phyloP scores from a whole-genome alignment of 37 sponge, comb jelly and placozoan genomes.

The Agelas oroides region DNA sequence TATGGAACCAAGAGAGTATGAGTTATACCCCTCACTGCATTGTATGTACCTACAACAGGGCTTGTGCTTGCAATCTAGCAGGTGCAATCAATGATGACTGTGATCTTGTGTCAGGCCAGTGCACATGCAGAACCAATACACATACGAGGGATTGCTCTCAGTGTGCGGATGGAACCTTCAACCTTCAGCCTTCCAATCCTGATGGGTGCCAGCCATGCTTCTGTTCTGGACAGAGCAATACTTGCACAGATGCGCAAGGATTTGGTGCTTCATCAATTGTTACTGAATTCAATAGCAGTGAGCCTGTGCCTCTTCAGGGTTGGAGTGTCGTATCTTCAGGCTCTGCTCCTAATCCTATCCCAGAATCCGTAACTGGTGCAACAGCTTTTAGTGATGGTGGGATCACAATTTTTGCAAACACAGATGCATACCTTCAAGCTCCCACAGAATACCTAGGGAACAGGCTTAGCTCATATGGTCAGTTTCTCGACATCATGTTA shows the following conservation, averaged over 20 bases:
- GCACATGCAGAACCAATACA: constrained; percentile 45
- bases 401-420: neutral
- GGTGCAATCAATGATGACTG: constrained; percentile 24
- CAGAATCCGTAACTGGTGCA: neutral
- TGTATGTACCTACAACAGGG: neutral
- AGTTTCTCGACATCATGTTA: constrained; percentile 21
- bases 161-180: constrained; percentile 66
- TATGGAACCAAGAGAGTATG: too few relatives aligned
- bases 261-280: constrained; percentile 3
- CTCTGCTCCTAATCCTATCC: neutral
- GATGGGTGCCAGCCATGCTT: constrained; percentile 82
- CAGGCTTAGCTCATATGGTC: constrained; percentile 72
- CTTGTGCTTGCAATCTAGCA: constrained; percentile 43
- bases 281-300: constrained; percentile 7
- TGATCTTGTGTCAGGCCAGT: constrained; percentile 64
- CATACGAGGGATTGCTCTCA: constrained; percentile 34
- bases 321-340: constrained; percentile 30
- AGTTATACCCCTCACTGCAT: too few relatives aligned
- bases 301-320: neutral
- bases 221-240: constrained; percentile 62
- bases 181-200: constrained; percentile 63
- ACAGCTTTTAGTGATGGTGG: constrained; percentile 5
- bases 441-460: constrained; percentile 63
- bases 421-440: constrained; percentile 44
- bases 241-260: constrained; percentile 58